phyloP scores from a whole-genome alignment of 2,888 invertebrate genomes.

The Argynnis bischoffii region DNA sequence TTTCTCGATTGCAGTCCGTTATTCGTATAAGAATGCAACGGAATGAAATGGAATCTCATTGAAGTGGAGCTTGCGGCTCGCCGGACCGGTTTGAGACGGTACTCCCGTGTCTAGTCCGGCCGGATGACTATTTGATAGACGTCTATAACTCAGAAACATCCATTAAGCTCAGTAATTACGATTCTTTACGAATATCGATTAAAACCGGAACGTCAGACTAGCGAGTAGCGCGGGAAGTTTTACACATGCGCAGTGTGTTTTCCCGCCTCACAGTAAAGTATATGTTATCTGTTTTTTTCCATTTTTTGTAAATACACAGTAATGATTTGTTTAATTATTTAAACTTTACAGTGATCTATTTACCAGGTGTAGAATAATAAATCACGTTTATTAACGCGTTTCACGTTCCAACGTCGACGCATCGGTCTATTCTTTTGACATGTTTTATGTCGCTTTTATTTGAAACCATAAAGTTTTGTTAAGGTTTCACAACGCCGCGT shows the following conservation, averaged over 20 bases:
- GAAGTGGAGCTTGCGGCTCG: constrained; percentile 68
- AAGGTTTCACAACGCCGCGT: constrained; percentile 29
- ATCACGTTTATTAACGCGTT: constrained; percentile 31
- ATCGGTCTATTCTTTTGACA: constrained; percentile 29
- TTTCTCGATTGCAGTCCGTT: constrained; percentile 68
- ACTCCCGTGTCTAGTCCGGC: constrained; percentile 60
- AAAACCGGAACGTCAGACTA: constrained; percentile 29
- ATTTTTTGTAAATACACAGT: constrained; percentile 12
- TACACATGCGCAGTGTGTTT: constrained; percentile 55
- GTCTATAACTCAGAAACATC: constrained; percentile 46
- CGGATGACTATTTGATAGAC: constrained; percentile 74
- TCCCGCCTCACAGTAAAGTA: constrained; percentile 43
- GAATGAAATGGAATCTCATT: constrained; percentile 81
- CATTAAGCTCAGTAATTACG: constrained; percentile 38
- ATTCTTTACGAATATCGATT: constrained; percentile 38
- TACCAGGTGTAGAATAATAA: constrained; percentile 25
- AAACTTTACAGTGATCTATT: constrained; percentile 21
- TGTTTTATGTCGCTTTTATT: constrained; percentile 29
- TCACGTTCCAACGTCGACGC: constrained; percentile 16
- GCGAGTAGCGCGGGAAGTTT: constrained; percentile 52
- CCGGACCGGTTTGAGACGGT: constrained; percentile 71
- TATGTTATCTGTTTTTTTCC: constrained; percentile 12
- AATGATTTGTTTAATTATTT: constrained; percentile 18
- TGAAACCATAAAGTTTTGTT: constrained; percentile 27
- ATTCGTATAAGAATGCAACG: constrained; percentile 77